phyloP scores from a whole-genome alignment of 2,888 invertebrate species.

The Achlya flavicornis region DNA sequence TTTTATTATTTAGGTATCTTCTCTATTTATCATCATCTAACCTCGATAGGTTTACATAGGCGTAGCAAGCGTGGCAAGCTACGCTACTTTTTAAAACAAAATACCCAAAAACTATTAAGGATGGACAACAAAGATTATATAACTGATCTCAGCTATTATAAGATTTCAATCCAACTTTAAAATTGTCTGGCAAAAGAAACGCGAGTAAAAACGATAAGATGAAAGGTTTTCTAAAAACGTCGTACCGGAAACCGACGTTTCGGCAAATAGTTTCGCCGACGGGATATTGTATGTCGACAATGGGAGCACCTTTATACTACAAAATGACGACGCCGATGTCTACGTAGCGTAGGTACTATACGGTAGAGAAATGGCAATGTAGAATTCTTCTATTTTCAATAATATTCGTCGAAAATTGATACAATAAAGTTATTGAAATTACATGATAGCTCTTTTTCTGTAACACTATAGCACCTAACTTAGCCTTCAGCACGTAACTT shows the following conservation, averaged over 20 bases:
- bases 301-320: not conserved
- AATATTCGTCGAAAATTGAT: not conserved
- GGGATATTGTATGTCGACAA: constrained; percentile 12
- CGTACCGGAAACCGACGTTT: constrained; percentile 8
- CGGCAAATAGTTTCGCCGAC: constrained; percentile 7
- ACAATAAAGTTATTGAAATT: not conserved
- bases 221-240: not conserved
- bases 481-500: too few relatives aligned
- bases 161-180: not conserved
- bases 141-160: not conserved
- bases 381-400: not conserved
- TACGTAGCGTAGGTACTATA: not conserved
- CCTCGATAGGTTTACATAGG: too few relatives aligned
- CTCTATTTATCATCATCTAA: too few relatives aligned
- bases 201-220: not conserved
- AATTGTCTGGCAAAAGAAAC: not conserved
- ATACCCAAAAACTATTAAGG: too few relatives aligned
- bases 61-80: too few relatives aligned
- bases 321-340: not conserved
- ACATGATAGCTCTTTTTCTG: not conserved
- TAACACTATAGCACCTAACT: too few relatives aligned
- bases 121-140: not conserved
- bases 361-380: not conserved
- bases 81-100: not conserved
- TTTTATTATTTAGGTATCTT: too few relatives aligned